Percentiles rank a stretch among this genome's conserved stretches.
Conservation (phyloP, 2,113 vertebrate genomes). For the Cryptotis parvus region DNA sequence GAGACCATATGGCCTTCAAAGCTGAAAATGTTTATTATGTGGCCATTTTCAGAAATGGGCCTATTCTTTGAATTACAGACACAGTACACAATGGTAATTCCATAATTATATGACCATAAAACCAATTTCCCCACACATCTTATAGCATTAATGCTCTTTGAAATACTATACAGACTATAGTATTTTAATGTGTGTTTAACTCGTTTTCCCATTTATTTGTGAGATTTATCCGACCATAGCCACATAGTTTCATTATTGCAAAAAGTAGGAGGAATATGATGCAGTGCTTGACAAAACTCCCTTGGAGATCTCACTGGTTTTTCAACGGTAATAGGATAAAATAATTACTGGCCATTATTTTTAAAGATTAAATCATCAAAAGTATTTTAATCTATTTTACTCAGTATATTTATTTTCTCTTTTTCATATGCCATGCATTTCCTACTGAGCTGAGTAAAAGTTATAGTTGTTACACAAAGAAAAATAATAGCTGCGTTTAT, state of each 20-base stretch:
- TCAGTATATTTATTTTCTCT: background rate
- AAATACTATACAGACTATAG: background rate
- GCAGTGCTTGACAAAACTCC: background rate
- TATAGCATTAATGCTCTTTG: background rate
- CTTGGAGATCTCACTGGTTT: background rate
- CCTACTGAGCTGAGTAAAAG: background rate
- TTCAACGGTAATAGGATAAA: background rate
- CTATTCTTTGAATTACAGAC: background rate
- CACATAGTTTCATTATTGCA: background rate
- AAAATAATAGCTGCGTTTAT: too few species aligned
- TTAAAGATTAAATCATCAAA: background rate
- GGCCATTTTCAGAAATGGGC: background rate
- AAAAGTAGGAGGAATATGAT: constrained; percentile 1
- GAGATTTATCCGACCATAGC: background rate
- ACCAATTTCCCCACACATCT: background rate
- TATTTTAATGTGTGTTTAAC: background rate
- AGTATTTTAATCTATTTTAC: background rate
- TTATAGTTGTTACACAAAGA: background rate
- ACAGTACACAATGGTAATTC: background rate
- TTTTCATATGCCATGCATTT: background rate
- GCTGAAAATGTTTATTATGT: background rate
- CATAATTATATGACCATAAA: background rate
- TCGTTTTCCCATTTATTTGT: background rate
- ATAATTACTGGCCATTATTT: constrained; percentile 12
- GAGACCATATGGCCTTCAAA: background rate